Base-by-base conservation (phyloP, 2,888 invertebrate genomes). In the Serrognathus titanus region DNA sequence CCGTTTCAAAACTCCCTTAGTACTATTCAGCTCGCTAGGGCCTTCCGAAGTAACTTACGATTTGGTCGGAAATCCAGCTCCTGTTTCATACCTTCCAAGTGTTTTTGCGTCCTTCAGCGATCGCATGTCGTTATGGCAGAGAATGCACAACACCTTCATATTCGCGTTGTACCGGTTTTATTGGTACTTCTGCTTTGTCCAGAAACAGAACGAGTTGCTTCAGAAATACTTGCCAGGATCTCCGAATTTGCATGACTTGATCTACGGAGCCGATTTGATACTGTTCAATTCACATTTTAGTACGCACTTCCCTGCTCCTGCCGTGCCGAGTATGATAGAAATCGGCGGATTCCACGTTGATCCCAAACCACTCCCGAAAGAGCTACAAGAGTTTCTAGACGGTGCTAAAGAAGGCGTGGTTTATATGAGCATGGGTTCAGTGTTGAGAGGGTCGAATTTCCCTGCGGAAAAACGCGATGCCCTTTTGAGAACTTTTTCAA, bases 401-500 rank as follows among this genome's bases (percentile, higher is more conserved):
- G 24, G 24, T 7, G 24, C 24, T 7, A 31, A 31, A 31, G 24
- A 31, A 31, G 24, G 24, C 24, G 24, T 31, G 24, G 24, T 31
- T 31, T 31, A 31, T 6, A 31, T 31, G 24, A 31, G 24, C 24
- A 31, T 31, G 24, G 24, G 24, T 31, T 71, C 31, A 66, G 66
- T 5, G n/a, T 75, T 84, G 0, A 77, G 79, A 51, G 82, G 82
- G 60, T 73, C 79, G 10, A 79, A 84, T 62, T 67, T 87, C 46
- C 79, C 82, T 0, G 62, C 69, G 0, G 79, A 81, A 2, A 82
- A 80, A 59, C 74, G 79, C 31, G 70, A 78, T 16, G 80, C 77
- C 2, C 79, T 88, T 36, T 72, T 82, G 7, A 81, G 82, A 54
- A 81, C 80, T 2, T 82, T 88, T 51, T 74, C 79, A 1, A 78